These are phyloP conservation scores for Falco naumanni DNA, from an alignment of 2,797 vertebrate species.

Conservation along the genomic window DNA sequence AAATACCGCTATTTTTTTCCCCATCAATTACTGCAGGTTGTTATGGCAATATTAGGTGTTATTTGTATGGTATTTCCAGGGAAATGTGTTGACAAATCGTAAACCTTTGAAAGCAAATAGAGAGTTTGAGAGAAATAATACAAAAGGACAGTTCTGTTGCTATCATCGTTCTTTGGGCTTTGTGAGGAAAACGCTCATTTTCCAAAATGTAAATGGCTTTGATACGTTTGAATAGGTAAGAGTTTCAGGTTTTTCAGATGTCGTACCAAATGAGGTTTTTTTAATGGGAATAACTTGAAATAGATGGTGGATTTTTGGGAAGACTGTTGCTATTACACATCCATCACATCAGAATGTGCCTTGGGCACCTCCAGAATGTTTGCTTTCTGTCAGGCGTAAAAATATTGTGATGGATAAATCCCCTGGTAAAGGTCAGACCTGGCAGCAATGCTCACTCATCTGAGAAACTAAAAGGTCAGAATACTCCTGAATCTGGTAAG, in stretches of 20 bases:
- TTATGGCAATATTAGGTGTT: background rate
- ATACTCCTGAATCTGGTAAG: conserved; percentile 73
- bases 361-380: conserved; percentile 31
- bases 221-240: background rate
- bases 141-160: background rate
- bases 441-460: conserved; percentile 80
- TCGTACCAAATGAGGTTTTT: background rate
- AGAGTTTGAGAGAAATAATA: background rate
- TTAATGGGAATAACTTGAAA: background rate
- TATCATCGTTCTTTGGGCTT: background rate
- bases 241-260: background rate
- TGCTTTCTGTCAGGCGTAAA: conserved; percentile 27
- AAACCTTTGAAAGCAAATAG: background rate
- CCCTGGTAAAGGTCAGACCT: conserved; percentile 83
- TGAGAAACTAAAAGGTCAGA: conserved; percentile 88
- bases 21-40: background rate
- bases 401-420: conserved; percentile 79
- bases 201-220: background rate
- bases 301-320: background rate
- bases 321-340: background rate
- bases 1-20: background rate
- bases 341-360: conserved; percentile 23
- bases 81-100: background rate
- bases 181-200: background rate
- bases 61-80: background rate